Conservation (phyloP, 1,140 invertebrate genomes). For the Homalodisca vitripennis region DNA sequence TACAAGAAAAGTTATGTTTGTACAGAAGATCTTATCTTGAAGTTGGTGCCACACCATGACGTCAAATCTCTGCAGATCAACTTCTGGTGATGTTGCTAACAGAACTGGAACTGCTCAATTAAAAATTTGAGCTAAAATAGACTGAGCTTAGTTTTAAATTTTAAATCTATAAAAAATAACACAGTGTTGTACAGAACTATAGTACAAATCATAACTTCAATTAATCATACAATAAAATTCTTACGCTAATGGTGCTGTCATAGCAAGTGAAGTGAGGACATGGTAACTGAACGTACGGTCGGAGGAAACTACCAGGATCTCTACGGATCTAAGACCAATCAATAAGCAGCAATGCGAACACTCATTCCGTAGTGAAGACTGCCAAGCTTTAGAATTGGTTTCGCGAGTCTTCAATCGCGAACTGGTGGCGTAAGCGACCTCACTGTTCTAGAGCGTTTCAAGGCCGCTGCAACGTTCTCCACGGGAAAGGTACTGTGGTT, state of each 20-base stretch:
- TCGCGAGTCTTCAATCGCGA: background rate
- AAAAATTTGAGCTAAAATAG: no score
- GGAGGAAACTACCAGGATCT: slow-evolving; percentile 5
- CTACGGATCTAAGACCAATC: slow-evolving; percentile 22
- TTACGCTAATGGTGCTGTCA: background rate
- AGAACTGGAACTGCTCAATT: no score
- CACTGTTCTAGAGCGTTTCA: slow-evolving; percentile 17
- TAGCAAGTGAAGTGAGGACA: slow-evolving; percentile 10
- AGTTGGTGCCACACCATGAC: no score
- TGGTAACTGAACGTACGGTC: background rate
- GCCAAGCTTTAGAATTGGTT: slow-evolving; percentile 26
- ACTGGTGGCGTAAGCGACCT: slow-evolving; percentile 10
- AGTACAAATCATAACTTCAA: no score
- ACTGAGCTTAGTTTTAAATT: no score
- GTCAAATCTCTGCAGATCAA: no score
- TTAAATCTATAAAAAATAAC: no score
- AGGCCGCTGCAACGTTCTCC: background rate
- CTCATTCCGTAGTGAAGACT: slow-evolving; percentile 19
- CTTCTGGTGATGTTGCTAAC: no score
- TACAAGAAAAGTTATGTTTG: no score
- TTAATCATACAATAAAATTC: no score
- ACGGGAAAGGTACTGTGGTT: background rate
- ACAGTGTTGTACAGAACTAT: no score
- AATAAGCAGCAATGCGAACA: slow-evolving; percentile 23
- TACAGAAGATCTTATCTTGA: no score